These are phyloP conservation scores for Bhutanitis thaidina DNA, from an alignment of 2,888 invertebrate genomes.

Conservation along the genomic window DNA sequence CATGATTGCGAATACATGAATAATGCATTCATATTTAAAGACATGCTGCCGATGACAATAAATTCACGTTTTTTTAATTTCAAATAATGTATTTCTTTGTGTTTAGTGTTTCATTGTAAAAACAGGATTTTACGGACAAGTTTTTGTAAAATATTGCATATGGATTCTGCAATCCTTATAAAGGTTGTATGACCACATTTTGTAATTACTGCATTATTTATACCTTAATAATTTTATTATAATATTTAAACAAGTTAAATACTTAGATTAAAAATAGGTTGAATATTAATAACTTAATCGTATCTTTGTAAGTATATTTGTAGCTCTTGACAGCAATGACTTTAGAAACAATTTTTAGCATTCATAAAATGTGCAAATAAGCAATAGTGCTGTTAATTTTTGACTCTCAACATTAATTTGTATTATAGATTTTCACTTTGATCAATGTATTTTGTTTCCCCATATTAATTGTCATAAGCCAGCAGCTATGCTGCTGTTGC, in stretches of 20 bases:
- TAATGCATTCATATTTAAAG: neutral
- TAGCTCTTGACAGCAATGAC: conserved; percentile 35
- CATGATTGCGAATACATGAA: neutral
- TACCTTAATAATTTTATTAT: conserved; percentile 65
- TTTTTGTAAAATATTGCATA: conserved; percentile 43
- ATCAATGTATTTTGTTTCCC: conserved; percentile 30
- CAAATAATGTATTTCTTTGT: neutral
- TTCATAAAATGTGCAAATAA: conserved; percentile 33
- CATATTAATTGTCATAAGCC: conserved; percentile 30
- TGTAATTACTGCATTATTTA: conserved; percentile 70
- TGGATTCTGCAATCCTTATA: conserved; percentile 57
- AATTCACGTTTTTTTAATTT: neutral
- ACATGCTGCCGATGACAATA: conserved; percentile 5
- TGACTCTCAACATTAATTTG: conserved; percentile 24
- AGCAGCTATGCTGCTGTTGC: conserved; percentile 34
- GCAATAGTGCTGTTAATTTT: conserved; percentile 20
- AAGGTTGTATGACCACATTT: conserved; percentile 75
- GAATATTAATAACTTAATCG: conserved; percentile 54
- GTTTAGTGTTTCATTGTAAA: conserved; percentile 6
- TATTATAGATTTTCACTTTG: conserved; percentile 26
- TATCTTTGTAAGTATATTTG: conserved; percentile 52
- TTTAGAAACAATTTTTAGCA: conserved; percentile 29
- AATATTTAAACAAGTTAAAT: conserved; percentile 54
- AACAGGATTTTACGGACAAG: conserved; percentile 39
- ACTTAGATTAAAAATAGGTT: conserved; percentile 56